These are phyloP conservation scores for Montipora sp. DNA, from an alignment of 64 coral and sea anemone genomes.

Conservation along the genomic window DNA sequence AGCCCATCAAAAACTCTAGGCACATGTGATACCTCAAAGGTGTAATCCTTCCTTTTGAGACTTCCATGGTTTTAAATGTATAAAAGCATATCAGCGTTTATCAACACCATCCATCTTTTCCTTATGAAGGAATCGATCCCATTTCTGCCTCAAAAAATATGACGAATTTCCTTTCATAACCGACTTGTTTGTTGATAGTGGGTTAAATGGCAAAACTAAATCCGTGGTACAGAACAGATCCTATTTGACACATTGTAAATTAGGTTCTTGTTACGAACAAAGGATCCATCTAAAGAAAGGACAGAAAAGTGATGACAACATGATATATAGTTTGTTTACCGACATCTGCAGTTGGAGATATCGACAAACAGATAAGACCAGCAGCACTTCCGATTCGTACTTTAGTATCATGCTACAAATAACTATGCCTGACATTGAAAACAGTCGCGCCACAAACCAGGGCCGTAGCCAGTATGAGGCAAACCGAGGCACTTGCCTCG, in stretches of 20 bases:
- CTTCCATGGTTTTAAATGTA: background rate
- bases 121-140: background rate
- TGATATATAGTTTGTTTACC: conserved; percentile 44
- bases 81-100: too few species aligned
- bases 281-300: background rate
- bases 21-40: background rate
- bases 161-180: background rate
- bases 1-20: background rate
- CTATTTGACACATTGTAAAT: conserved; percentile 2
- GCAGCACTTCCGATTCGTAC: conserved; percentile 41
- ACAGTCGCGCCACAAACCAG: too few species aligned
- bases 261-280: background rate
- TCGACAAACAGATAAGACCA: conserved; percentile 33
- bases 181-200: background rate
- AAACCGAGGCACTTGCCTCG: too few species aligned
- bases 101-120: background rate
- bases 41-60: background rate
- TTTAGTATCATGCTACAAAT: background rate
- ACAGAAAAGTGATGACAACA: conserved; percentile 40
- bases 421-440: too few species aligned
- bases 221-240: background rate
- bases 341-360: conserved; percentile 40
- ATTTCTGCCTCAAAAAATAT: background rate
- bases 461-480: too few species aligned
- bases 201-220: background rate